These are phyloP conservation scores for Vanessa atalanta DNA, from an alignment of 1,140 invertebrate species.

Conservation along the genomic window DNA sequence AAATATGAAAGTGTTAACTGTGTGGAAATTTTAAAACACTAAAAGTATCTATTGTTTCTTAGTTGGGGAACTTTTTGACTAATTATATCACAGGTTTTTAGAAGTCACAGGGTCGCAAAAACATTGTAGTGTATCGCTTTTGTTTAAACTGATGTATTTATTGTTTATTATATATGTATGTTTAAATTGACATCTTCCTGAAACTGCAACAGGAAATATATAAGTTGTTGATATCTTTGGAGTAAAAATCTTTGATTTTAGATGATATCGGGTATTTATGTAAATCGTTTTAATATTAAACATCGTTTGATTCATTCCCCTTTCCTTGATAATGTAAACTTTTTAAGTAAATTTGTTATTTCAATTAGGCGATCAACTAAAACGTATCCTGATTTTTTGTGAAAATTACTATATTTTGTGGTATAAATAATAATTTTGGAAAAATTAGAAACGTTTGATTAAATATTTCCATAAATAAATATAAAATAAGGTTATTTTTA, in stretches of 20 bases:
- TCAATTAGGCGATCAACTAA: conserved; percentile 7
- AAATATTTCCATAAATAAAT: background rate
- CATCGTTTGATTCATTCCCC: background rate
- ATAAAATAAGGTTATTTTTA: background rate
- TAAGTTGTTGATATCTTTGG: background rate
- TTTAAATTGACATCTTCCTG: background rate
- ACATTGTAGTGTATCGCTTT: conserved; percentile 51
- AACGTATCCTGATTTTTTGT: no score
- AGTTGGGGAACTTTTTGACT: conserved; percentile 55
- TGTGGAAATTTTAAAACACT: background rate
- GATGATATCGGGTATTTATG: background rate
- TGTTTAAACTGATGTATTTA: background rate
- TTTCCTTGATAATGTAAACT: background rate
- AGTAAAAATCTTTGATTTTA: background rate
- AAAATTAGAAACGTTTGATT: background rate
- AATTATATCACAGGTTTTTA: conserved; percentile 66
- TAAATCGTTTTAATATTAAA: background rate
- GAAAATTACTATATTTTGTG: no score
- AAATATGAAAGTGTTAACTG: background rate
- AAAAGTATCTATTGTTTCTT: conserved; percentile 42
- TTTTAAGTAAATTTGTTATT: conserved; percentile 1
- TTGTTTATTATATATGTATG: conserved; percentile 20
- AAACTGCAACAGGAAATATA: background rate
- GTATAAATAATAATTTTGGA: background rate
- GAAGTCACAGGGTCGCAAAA: conserved; percentile 73